A percentile compares a stretch with the other conserved stretches of the same genome.
phyloP scores from a whole-genome alignment of 2,888 invertebrate genomes.

The Bellardia bayeri region DNA sequence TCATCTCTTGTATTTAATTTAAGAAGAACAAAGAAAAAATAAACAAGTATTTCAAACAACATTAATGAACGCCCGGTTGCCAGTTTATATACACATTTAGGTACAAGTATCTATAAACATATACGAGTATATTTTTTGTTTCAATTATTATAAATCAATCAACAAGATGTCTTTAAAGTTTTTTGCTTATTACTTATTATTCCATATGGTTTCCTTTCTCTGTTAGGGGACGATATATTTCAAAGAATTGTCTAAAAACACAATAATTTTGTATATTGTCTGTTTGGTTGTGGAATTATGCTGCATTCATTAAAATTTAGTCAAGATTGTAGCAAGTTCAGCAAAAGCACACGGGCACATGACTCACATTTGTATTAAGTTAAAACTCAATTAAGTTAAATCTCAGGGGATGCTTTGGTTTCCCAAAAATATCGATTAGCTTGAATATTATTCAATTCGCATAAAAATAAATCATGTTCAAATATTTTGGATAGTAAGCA shows the following conservation, averaged over 20 bases:
- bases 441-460: no score
- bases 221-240: slow-evolving; percentile 4
- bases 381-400: no score
- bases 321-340: no score
- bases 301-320: no score
- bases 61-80: slow-evolving; percentile 15
- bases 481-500: no score
- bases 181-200: background rate
- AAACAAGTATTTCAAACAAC: background rate
- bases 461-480: no score
- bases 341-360: no score
- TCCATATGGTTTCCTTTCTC: background rate
- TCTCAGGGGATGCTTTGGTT: no score
- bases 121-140: slow-evolving; percentile 25
- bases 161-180: slow-evolving; percentile 48
- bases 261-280: background rate
- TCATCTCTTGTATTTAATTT: slow-evolving; percentile 46
- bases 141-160: slow-evolving; percentile 72
- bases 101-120: slow-evolving; percentile 11
- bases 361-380: no score
- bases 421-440: no score
- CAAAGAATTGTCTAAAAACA: slow-evolving; percentile 10
- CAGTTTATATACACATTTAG: slow-evolving; percentile 20
- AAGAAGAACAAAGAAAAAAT: slow-evolving; percentile 24
- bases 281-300: no score